phyloP scores from a whole-genome alignment of 2,797 vertebrate genomes.

The Liparis tanakae region DNA sequence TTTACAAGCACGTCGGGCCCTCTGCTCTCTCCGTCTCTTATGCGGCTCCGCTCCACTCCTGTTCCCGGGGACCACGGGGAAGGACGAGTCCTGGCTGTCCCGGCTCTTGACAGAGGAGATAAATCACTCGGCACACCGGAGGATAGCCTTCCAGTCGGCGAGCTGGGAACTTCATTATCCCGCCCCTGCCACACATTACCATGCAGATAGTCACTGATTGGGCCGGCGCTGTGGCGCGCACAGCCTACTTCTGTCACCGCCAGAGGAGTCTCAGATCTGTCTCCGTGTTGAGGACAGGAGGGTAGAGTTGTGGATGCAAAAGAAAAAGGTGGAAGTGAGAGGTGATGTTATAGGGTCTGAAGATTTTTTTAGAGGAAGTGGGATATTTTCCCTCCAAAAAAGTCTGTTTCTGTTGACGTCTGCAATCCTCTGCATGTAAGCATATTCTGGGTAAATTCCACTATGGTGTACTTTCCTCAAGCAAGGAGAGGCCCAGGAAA shows the following conservation, averaged over 20 bases:
- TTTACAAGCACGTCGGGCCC: conserved; percentile 69
- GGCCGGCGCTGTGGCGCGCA: conserved; percentile 82
- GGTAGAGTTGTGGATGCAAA: conserved; percentile 21
- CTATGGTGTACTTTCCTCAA: conserved; percentile 59
- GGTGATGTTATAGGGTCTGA: conserved; percentile 41
- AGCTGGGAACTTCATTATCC: conserved; percentile 99
- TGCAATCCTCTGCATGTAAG: conserved; percentile 48
- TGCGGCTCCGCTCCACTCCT: conserved; percentile 85
- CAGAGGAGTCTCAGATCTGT: conserved; percentile 87
- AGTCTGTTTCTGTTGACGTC: conserved; percentile 56
- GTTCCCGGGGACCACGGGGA: conserved; percentile 89
- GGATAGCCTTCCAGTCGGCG: conserved; percentile 97
- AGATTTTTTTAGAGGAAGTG: conserved; percentile 61
- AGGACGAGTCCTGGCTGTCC: conserved; percentile 97
- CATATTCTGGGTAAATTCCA: conserved; percentile 67
- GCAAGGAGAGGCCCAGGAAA: conserved; percentile 64
- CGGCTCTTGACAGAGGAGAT: conserved; percentile 99
- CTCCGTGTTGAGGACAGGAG: conserved; percentile 78
- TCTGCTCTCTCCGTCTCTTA: conserved; percentile 73
- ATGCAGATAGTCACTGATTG: conserved; percentile 96
- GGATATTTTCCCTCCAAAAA: conserved; percentile 41
- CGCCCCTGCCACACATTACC: conserved; percentile 97
- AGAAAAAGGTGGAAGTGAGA: conserved; percentile 52
- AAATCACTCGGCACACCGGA: conserved; percentile 98
- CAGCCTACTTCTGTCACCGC: conserved; percentile 96